Evolutionary conservation across 2,888 invertebrate genomes (phyloP), one percentile per base, ranked within the genome.

Genomic region (Kuschelorhynchus macadamiae): DNA sequence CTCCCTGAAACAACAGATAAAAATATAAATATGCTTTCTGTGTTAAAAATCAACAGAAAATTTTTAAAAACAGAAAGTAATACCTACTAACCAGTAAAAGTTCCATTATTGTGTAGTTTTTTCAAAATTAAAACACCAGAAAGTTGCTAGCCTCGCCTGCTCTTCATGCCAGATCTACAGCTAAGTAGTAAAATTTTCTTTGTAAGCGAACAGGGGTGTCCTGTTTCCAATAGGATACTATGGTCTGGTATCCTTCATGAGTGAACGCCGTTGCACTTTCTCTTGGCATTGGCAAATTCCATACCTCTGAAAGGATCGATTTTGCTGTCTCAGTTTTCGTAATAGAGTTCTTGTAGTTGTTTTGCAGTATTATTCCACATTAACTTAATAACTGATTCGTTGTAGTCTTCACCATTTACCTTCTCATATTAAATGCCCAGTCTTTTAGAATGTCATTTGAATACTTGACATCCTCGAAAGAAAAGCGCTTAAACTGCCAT

Each of bases 291-390:
- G 12, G n/a, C 25, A 3, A 25, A 5, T 25, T 25, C 25, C 25
- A 25, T 7, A 25, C 7, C 25, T 25, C 7, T 25, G 12, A 47
- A 47, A 4, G 47, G 47, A 14, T 47, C 25, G 0, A 47, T 47
- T 47, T 47, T 20, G 21, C 25, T 47, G 25, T 25, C 47, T 12
- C 25, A 47, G n/a, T 21, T 47, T 47, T 47, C 25, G 14, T 9
- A 25, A 25, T 47, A 47, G 1, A 46, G 46, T 46, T 46, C 18
- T 18, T 46, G 17, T 1, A 46, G 18, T 18, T 46, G 18, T 18
- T 18, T 46, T 1, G 46, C 71, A 5, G 69, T 71, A 11, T 46
- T 42, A 67, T 73, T 74, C 74, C 72, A 73, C 50, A 70, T 67
- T 16, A 46, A 49, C 42, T 72, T 72, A 0, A 72, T 47, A 9